Conservation (phyloP, 2,797 vertebrate species). For the Chaetophractus vellerosus region DNA sequence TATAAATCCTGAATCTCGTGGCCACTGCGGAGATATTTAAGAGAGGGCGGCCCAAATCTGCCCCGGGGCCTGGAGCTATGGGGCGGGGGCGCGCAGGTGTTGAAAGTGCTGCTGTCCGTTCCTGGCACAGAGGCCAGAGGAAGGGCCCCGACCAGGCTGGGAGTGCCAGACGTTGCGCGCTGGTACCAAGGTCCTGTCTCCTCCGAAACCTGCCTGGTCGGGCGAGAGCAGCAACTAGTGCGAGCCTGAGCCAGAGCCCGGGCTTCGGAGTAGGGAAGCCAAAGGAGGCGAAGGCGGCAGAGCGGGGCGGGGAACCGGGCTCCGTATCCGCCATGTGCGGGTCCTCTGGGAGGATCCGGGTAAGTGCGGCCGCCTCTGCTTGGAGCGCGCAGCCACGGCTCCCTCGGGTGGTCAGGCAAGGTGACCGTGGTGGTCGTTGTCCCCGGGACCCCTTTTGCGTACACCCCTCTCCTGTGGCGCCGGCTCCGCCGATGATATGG, state of each 20-base stretch:
- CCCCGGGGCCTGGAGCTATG: constrained; percentile 72
- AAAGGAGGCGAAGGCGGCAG: background rate
- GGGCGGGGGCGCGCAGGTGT: constrained; percentile 17
- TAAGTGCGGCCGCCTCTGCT: constrained; percentile 60
- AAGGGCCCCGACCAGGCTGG: constrained; percentile 72
- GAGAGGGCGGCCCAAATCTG: constrained; percentile 54
- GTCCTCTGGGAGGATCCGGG: constrained; percentile 56
- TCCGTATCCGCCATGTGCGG: background rate
- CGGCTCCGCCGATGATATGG: constrained; percentile 3
- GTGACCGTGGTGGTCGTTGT: background rate
- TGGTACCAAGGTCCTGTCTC: constrained; percentile 43
- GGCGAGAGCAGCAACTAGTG: background rate
- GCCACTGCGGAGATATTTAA: constrained; percentile 81
- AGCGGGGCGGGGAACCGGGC: background rate
- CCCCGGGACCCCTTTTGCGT: background rate
- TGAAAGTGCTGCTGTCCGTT: constrained; percentile 43
- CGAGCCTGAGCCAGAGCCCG: constrained; percentile 40
- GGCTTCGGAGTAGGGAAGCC: background rate
- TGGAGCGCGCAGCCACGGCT: background rate
- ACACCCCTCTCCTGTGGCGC: background rate
- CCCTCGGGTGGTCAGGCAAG: background rate
- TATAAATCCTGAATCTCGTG: constrained; percentile 60
- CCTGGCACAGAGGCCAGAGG: constrained; percentile 63
- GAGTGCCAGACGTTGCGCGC: constrained; percentile 36
- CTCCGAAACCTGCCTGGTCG: constrained; percentile 23